These are phyloP conservation scores for Scomber japonicus DNA, from an alignment of 2,113 vertebrate species.

Conservation along the genomic window DNA sequence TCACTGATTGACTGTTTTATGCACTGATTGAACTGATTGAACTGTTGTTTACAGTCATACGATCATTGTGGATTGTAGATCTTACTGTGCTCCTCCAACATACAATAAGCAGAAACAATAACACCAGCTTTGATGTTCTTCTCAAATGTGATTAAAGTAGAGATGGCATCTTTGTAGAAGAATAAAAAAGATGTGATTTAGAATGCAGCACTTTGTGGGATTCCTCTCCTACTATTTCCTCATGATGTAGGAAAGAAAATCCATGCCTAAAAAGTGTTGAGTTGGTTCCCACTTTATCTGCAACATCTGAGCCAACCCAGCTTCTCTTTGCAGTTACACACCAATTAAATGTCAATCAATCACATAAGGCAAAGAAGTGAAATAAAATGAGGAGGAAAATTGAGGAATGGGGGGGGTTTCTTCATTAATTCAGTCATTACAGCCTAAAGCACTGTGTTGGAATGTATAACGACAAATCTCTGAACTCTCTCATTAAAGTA, in stretches of 20 bases:
- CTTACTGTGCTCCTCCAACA: conserved; percentile 3
- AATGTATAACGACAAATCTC: no score
- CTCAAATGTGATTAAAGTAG: not conserved
- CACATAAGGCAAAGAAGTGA: not conserved
- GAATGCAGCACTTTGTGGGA: no score
- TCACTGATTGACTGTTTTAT: conserved; percentile 6
- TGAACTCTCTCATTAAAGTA: no score
- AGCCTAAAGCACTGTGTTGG: not conserved
- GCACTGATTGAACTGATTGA: not conserved
- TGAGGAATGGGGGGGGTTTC: not conserved
- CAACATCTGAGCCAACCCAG: not conserved
- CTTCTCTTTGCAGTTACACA: not conserved
- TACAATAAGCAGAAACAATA: conserved; percentile 1
- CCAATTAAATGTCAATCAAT: not conserved
- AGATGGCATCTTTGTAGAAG: no score
- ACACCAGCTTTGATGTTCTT: not conserved
- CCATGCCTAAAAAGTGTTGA: not conserved
- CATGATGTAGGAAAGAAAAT: not conserved
- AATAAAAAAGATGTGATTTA: not conserved
- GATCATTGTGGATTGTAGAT: not conserved
- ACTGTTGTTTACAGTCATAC: not conserved
- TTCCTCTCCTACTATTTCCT: not conserved
- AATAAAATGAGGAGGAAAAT: not conserved
- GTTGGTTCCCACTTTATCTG: not conserved
- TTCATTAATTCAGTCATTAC: not conserved